These are phyloP conservation scores for Trachops cirrhosus DNA, from an alignment of 2,797 vertebrate species.

Conservation along the genomic window DNA sequence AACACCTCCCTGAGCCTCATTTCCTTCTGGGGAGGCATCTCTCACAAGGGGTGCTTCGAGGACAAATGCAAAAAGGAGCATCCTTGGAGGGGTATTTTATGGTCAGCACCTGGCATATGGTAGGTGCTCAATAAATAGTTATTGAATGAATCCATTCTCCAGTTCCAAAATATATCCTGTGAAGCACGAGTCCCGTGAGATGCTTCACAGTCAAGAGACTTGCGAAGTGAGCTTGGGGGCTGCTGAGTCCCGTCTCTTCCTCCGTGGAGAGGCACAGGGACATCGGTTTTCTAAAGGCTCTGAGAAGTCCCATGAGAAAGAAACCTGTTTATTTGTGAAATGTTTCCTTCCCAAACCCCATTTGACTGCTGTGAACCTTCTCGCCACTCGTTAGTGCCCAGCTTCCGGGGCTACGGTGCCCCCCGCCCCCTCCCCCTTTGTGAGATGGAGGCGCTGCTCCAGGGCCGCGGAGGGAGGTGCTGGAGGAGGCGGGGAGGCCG, in stretches of 20 bases:
- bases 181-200: background rate
- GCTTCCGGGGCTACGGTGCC: background rate
- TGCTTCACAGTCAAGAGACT: background rate
- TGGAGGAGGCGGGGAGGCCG: background rate
- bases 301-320: background rate
- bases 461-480: background rate
- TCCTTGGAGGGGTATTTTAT: background rate
- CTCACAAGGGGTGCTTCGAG: background rate
- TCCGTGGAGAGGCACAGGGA: background rate
- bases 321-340: background rate
- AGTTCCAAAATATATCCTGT: background rate
- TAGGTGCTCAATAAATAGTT: slow-evolving; percentile 13
- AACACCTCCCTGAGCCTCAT: background rate
- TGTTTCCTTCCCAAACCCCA: background rate
- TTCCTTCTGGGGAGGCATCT: background rate
- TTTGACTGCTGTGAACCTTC: background rate
- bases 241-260: background rate
- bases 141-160: background rate
- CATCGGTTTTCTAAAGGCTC: background rate
- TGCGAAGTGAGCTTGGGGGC: background rate
- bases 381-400: background rate
- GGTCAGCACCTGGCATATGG: background rate
- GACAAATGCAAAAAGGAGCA: background rate
- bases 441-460: background rate
- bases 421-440: background rate